Evolutionary conservation across 1,140 invertebrate species (phyloP), one percentile per base, ranked within the genome.

Genomic region (Philopotamus ludificatus): DNA sequence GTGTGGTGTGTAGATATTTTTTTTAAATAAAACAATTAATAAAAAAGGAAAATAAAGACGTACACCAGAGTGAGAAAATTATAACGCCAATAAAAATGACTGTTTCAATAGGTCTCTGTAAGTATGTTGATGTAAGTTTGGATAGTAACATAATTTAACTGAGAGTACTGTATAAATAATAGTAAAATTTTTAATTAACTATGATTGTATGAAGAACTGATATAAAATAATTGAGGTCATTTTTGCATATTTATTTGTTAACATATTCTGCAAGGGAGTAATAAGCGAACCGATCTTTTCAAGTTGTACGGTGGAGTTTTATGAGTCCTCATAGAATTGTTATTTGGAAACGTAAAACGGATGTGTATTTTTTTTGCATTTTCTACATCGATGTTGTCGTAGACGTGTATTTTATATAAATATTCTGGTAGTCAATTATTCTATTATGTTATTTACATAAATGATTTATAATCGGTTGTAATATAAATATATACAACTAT

Each of bases 71-170:
- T 64, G 68, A 67, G 68, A 66, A 59, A 50, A 44, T 58, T 50
- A 49, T 58, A 70, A 66, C 67, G 67, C 68, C 68, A 70, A 70
- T 41, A 53, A 70, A 63, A 64, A 54, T 66, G 57, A 65, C 64
- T 70, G 61, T 70, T 66, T 64, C 63, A 51, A 41, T 58, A 65
- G 59, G 67, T 69, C 63, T 68, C 63, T 66, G 44, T 68, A 65
- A 69, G 64, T 63, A 55, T 49, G 55, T 60, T 44, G 44, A 68
- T 68, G 59, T 59, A 44, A 67, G 49, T 15, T 61, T 65, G 53
- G 25, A 49, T 67, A 63, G 47, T 63, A 67, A 58, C 49, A 39
- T 62, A 60, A 47, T 60, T 60, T 47, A 60, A 60, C 28, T 60
- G 58, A 60, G 25, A 26, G 20, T 16, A 10, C 23, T 57, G 41